These are phyloP conservation scores for Hirtodrosophila histrioides DNA, from an alignment of 2,888 invertebrate species.

Conservation along the genomic window DNA sequence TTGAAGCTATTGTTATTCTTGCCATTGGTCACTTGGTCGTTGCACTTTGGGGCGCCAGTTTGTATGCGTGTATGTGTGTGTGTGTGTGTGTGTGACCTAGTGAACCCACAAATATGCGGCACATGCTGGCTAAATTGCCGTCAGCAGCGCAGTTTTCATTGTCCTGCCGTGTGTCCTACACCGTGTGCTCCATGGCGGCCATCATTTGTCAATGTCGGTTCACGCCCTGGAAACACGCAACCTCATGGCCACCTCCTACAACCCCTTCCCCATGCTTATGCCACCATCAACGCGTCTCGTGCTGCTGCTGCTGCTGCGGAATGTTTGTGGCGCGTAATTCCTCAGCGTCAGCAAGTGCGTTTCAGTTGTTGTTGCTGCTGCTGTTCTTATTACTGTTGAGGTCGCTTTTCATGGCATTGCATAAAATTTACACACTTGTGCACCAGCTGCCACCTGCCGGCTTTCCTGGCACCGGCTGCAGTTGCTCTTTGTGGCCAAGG, in stretches of 20 bases:
- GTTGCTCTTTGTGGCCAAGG: constrained; percentile 3
- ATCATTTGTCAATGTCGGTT: constrained; percentile 76
- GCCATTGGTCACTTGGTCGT: constrained; percentile 55
- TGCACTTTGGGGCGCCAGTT: constrained; percentile 49
- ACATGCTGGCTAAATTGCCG: constrained; percentile 49
- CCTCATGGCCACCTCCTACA: constrained; percentile 38
- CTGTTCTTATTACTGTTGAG: constrained; percentile 15
- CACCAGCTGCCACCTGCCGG: constrained; percentile 30
- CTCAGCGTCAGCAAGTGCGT: constrained; percentile 44
- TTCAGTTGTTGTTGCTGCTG: constrained; percentile 2
- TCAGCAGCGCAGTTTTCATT: constrained; percentile 42
- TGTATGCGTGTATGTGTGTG: constrained; percentile 34
- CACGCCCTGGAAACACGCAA: constrained; percentile 65
- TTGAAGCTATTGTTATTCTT: constrained; percentile 61
- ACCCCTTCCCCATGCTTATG: no score
- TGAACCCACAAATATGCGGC: constrained; percentile 64
- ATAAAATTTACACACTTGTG: constrained; percentile 37
- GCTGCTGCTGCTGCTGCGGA: constrained; percentile 44
- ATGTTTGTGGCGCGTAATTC: constrained; percentile 72
- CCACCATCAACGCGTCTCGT: constrained; percentile 22
- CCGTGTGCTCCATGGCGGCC: constrained; percentile 53
- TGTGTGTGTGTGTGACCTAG: constrained; percentile 50
- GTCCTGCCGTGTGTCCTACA: constrained; percentile 46
- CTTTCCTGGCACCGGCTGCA: background rate
- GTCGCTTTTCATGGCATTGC: constrained; percentile 42